Evolutionary conservation across 1,140 invertebrate species (phyloP), one percentile per base, ranked within the genome.

Genomic region (Zaprionus vittiger): DNA sequence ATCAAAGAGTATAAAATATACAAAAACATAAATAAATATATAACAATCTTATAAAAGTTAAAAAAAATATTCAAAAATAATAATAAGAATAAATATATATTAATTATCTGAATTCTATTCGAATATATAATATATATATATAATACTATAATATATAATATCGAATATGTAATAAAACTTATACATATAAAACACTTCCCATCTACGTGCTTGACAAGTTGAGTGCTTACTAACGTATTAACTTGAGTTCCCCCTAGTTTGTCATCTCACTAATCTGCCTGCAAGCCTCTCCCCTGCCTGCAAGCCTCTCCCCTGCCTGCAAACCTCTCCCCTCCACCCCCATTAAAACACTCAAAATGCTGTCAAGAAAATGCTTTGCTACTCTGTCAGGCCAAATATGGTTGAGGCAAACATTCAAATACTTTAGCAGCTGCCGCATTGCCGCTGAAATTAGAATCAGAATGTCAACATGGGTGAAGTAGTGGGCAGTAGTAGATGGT

Each of bases 391-490:
- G 24, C 22, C 52, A 28, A 26, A 26, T 26, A 47, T 47, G n/a
- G n/a, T 17, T 47, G 41, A 17, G n/a, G n/a, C 54, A 56, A 26
- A 44, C n/a, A 17, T 6, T 17, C 11, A 34, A 67, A 67, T 34
- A 67, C 57, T 67, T 9, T 12, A 14, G 26, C 55, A 59, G 15
- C 28, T 38, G 49, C 26, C 5, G 20, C n/a, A 34, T 31, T 54
- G 49, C n/a, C 1, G 28, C 49, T 54, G 31, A 26, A 47, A 49
- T 54, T 22, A 70, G 54, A 64, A 54, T 62, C 28, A 56, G 47
- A 56, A 56, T 66, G 38, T 49, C 44, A 72, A 64, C 44, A 52
- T 52, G 41, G 41, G 41, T 17, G 41, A 41, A 56, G 60, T 62
- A 57, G 20, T 14, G 20, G 14, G 5, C 11, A 20, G 28, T 38